Percentiles rank a stretch among this genome's conserved stretches.
Evolutionary conservation across 2,113 vertebrate species (phyloP).

Genomic region (Alethe diademata): DNA sequence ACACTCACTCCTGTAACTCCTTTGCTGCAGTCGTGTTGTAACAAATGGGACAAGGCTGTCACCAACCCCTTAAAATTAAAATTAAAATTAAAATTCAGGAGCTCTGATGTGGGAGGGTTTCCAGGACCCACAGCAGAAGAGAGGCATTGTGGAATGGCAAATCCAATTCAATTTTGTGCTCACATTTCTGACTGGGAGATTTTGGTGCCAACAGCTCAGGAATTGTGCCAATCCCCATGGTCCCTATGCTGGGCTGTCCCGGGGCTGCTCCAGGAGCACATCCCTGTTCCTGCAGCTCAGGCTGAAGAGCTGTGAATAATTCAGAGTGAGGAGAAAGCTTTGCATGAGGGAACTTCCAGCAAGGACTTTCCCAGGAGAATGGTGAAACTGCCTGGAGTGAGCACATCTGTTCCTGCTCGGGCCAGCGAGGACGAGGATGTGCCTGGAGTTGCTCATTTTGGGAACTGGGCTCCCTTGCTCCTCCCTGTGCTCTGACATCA

Average conservation of each 20-base stretch:
- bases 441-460: not conserved
- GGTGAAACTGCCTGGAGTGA: conserved; percentile 6
- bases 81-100: not conserved
- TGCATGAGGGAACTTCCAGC: conserved; percentile 36
- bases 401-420: not conserved
- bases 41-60: not conserved
- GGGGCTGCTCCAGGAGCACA: not conserved
- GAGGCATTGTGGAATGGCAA: not conserved
- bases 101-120: not conserved
- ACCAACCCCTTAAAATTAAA: not conserved
- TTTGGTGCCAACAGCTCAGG: not conserved
- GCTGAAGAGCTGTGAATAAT: not conserved
- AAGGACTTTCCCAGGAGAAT: conserved; percentile 41
- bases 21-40: not conserved
- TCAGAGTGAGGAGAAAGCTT: conserved; percentile 1
- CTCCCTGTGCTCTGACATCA: conserved; percentile 1
- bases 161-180: rapidly evolving
- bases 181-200: not conserved
- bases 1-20: not conserved
- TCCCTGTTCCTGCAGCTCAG: not conserved
- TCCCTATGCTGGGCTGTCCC: not conserved
- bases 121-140: not conserved
- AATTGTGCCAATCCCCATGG: not conserved
- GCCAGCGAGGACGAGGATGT: not conserved
- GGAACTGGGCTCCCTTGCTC: not conserved